Evolutionary conservation across 1,140 invertebrate genomes (phyloP).

Genomic region (Drosophila seguyi): DNA sequence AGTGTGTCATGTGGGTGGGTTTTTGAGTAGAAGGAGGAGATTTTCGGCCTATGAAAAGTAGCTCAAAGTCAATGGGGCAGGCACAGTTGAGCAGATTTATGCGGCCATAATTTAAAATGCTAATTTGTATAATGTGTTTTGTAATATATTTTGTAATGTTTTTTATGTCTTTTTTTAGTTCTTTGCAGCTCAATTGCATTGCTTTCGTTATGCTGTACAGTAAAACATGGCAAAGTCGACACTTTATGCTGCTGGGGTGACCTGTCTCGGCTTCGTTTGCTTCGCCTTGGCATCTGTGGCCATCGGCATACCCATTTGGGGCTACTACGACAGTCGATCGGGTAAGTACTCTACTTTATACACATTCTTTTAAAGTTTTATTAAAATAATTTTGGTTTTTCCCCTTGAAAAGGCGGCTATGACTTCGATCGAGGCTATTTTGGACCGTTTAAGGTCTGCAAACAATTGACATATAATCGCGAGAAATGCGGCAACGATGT

Average conservation of each 20-base stretch:
- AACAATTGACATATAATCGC: slow-evolving; percentile 91
- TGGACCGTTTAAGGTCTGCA: slow-evolving; percentile 94
- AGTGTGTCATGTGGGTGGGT: slow-evolving; percentile 26
- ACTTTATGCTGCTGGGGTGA: slow-evolving; percentile 90
- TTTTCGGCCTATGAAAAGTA: slow-evolving; percentile 22
- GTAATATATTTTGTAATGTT: too few relatives aligned
- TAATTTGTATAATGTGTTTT: background rate
- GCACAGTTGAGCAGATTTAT: slow-evolving; percentile 30
- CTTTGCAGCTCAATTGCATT: slow-evolving; percentile 60
- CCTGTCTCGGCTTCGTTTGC: slow-evolving; percentile 91
- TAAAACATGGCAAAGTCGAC: slow-evolving; percentile 86
- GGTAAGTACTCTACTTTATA: slow-evolving; percentile 49
- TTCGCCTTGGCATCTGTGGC: slow-evolving; percentile 91
- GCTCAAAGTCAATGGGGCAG: slow-evolving; percentile 45
- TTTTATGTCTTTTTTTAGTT: slow-evolving; percentile 8
- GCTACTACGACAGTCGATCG: slow-evolving; percentile 89
- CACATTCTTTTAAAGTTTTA: slow-evolving; percentile 67
- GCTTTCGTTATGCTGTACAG: slow-evolving; percentile 77
- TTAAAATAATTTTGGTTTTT: slow-evolving; percentile 49
- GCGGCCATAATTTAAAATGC: slow-evolving; percentile 4
- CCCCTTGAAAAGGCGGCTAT: slow-evolving; percentile 65
- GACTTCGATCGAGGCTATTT: slow-evolving; percentile 91
- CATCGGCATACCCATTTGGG: slow-evolving; percentile 92
- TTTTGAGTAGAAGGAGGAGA: background rate
- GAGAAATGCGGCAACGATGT: slow-evolving; percentile 92